Base-by-base conservation (phyloP, 37 sponge, comb jelly and placozoan genomes). In the Amphimedon queenslandica region DNA sequence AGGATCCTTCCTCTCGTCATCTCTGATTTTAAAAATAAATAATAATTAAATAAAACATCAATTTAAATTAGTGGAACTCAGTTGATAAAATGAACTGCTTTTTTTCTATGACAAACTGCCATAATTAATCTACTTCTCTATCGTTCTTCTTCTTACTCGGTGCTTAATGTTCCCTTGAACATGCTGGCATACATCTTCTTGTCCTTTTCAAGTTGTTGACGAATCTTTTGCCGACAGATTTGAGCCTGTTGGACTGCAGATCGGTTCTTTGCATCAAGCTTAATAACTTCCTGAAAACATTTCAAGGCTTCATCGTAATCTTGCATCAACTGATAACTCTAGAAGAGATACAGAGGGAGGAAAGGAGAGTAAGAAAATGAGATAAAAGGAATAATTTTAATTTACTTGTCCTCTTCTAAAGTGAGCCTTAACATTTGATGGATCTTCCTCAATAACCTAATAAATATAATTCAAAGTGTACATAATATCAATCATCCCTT, bases 341-440 rank as follows among this genome's bases (percentile, higher is more conserved):
- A 27, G 57, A 53, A 53, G 16, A 53, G 16, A 53, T 16, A 53
- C 16, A 53, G 56, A 53, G 56, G 56, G 32, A 21, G 66, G 10
- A 65, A 40, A 37, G n/a, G n/a, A n/a, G n/a, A n/a, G n/a, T n/a
- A n/a, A n/a, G n/a, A n/a, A n/a, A n/a, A n/a, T n/a, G n/a, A n/a
- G n/a, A n/a, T n/a, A n/a, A n/a, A n/a, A n/a, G n/a, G n/a, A n/a
- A n/a, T n/a, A n/a, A n/a, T n/a, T n/a, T n/a, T n/a, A n/a, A 61
- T 72, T 64, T 42, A 93, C 93, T 84, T 94, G 94, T 0, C 94
- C 98, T 63, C 76, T 69, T 67, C 98, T 87, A 66, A 91, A 97
- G 35, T 81, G 78, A n/a, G 89, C 94, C 63, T 97, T 97, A 36
- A 94, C 63, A 64, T 97, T 97, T 4, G 29, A 53, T 0, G 37